Percentiles rank a stretch among this genome's conserved stretches.
These are phyloP conservation scores for Pseudoatta argentina DNA, from an alignment of 1,140 invertebrate genomes.

Conservation along the genomic window DNA sequence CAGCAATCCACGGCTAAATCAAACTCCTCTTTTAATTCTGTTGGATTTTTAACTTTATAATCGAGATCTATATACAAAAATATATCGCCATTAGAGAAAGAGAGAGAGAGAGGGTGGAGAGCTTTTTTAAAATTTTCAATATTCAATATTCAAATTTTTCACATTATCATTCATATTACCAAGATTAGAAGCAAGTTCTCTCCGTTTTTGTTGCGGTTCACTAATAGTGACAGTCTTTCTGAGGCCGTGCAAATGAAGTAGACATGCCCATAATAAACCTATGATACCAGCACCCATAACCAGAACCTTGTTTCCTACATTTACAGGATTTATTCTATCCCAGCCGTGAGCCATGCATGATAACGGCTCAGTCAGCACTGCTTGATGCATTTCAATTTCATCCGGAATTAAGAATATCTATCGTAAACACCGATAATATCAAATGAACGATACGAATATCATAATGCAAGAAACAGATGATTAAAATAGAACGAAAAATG, in stretches of 20 bases:
- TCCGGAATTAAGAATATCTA: slow-evolving; percentile 81
- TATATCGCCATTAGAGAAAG: neutral
- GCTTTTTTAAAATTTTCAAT: neutral
- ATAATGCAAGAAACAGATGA: neutral
- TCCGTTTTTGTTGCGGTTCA: slow-evolving; percentile 88
- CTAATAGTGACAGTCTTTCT: slow-evolving; percentile 88
- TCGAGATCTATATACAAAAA: slow-evolving; percentile 86
- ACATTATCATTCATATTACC: slow-evolving; percentile 82
- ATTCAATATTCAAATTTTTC: neutral
- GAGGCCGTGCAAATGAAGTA: slow-evolving; percentile 89
- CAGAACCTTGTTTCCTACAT: slow-evolving; percentile 88
- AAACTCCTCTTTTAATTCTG: slow-evolving; percentile 87
- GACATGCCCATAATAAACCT: slow-evolving; percentile 89
- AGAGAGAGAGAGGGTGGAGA: neutral
- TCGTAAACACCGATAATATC: neutral
- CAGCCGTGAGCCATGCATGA: slow-evolving; percentile 90
- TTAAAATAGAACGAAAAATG: neutral
- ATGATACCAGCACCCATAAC: slow-evolving; percentile 91
- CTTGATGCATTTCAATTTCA: slow-evolving; percentile 82
- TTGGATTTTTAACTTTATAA: slow-evolving; percentile 87
- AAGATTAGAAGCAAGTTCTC: slow-evolving; percentile 87
- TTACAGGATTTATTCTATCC: slow-evolving; percentile 88
- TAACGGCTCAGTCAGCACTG: slow-evolving; percentile 89
- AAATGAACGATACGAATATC: neutral
- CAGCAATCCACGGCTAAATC: slow-evolving; percentile 90